Evolutionary conservation across 2,888 invertebrate genomes (phyloP).

Genomic region (Drosophila incognita): DNA sequence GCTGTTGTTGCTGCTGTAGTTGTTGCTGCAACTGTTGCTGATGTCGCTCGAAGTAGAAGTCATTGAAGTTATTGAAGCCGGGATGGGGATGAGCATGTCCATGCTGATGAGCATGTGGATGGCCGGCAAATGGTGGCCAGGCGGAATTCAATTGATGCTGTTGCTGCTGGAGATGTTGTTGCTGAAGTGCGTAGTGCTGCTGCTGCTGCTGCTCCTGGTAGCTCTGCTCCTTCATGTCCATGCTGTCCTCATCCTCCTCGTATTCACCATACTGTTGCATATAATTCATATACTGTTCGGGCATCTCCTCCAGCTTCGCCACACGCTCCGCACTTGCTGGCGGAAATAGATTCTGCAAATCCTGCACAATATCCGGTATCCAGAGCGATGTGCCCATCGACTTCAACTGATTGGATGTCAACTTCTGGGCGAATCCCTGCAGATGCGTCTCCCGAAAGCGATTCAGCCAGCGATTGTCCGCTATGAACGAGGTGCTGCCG

Average conservation of each 20-base stretch:
- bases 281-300: conserved; percentile 81
- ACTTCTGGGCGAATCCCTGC: conserved; percentile 81
- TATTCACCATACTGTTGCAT: conserved; percentile 83
- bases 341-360: conserved; percentile 79
- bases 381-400: conserved; percentile 80
- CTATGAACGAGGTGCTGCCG: conserved; percentile 77
- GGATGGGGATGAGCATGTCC: conserved; percentile 50
- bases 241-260: conserved; percentile 82
- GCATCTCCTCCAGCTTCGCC: conserved; percentile 81
- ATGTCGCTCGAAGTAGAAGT: conserved; percentile 76
- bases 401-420: conserved; percentile 79
- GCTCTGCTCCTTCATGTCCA: conserved; percentile 65
- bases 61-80: conserved; percentile 65
- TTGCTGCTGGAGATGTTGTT: conserved; percentile 60
- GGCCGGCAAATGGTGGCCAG: conserved; percentile 63
- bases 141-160: conserved; percentile 52
- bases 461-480: conserved; percentile 83
- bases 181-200: conserved; percentile 69
- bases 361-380: conserved; percentile 82
- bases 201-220: conserved; percentile 77
- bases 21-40: conserved; percentile 65
- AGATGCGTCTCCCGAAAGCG: conserved; percentile 82
- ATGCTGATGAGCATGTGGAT: conserved; percentile 50
- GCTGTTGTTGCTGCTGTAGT: conserved; percentile 59
- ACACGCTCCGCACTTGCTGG: conserved; percentile 81